Base-by-base conservation (phyloP, 1,140 invertebrate species). In the Plodia interpunctella region DNA sequence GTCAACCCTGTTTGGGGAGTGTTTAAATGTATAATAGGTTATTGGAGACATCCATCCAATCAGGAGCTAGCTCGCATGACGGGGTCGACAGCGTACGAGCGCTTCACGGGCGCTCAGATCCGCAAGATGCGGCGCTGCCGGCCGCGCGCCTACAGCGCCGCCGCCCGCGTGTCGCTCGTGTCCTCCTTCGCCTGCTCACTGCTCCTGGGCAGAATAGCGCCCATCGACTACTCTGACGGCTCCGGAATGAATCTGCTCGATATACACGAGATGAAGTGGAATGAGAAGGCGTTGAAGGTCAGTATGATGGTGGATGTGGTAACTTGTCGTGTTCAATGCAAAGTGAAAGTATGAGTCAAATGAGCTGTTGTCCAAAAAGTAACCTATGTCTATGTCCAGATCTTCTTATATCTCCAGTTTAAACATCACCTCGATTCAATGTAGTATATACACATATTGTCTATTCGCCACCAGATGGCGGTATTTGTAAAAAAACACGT, bases 181-280 rank as follows among this genome's bases (percentile, higher is more conserved):
- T 99, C 97, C 77, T 98, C 96, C 72, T 99, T 99, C 88, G 92
- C 94, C 0, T 96, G 95, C 55, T 97, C 96, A 0, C 78, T 99
- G 17, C 96, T 99, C 70, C 78, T 98, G n/a, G 97, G 98, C 0
- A 90, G 94, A 72, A 96, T 97, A 74, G 97, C 97, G 0, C 94
- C 96, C 0, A 98, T 99, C 53, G 98, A 99, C 84, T 92, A 92
- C 63, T 94, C 96, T 0, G 98, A 99, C 90, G 98, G 94, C 0
- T 98, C 97, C 3, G 98, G 98, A 25, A 99, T 98, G 97, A 99
- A 99, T 90, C 90, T 99, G 13, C 88, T 99, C 59, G 94, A 99
- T 83, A 97, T 99, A 38, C 91, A 88, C 30, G 92, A 82, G 0
- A 96, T 95, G 90, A 90, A 90, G 44, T 99, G 97, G 98, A 92